Evolutionary conservation across 2,113 vertebrate genomes (phyloP).

Genomic region (Podarcis cretensis): DNA sequence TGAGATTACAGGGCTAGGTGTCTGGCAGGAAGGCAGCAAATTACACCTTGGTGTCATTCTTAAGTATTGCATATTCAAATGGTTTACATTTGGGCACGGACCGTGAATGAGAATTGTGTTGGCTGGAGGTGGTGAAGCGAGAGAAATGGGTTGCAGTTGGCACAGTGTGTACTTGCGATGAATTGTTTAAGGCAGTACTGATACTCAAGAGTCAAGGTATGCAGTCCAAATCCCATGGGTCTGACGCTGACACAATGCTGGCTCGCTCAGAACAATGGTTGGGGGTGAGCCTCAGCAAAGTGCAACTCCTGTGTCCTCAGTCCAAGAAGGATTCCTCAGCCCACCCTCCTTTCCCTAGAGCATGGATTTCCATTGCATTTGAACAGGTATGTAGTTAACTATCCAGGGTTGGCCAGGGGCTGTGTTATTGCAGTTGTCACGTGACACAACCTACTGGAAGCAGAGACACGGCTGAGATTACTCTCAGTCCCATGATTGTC

Average conservation of each 20-base stretch:
- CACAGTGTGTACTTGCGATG: not conserved
- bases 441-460: not conserved
- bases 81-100: conserved; percentile 33
- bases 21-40: not conserved
- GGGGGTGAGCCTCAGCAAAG: too few species aligned
- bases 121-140: not conserved
- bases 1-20: conserved; percentile 16
- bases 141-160: too few species aligned
- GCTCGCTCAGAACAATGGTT: not conserved
- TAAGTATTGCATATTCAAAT: conserved; percentile 32
- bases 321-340: not conserved
- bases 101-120: not conserved
- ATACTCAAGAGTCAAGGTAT: not conserved
- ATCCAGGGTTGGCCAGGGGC: not conserved
- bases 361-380: not conserved
- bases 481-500: not conserved
- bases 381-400: not conserved
- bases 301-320: not conserved
- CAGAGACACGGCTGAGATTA: not conserved
- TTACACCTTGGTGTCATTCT: not conserved
- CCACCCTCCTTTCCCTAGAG: not conserved
- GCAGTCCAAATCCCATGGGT: not conserved
- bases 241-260: too few species aligned
- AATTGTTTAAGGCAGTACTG: not conserved
- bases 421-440: not conserved